Evolutionary conservation across 2,113 vertebrate species (phyloP), one percentile per base, ranked within the genome.

Genomic region (Sylvietta virens): DNA sequence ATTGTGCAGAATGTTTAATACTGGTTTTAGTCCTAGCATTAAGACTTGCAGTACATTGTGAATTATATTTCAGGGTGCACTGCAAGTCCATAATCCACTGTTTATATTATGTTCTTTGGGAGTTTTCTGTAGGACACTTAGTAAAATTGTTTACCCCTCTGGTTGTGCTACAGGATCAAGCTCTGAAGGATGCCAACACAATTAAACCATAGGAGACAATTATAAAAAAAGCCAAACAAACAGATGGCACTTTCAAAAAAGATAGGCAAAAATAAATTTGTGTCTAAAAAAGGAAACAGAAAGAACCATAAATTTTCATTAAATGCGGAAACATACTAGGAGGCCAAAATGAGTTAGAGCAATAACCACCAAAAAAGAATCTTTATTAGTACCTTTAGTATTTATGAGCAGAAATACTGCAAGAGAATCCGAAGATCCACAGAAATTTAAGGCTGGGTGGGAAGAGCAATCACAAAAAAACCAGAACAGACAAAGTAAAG

Each of bases 11-110:
- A 90, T 45, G 10, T 16, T 58, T 73, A 72, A 72, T 69, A 45
- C 18, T 61, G 15, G 20, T 88, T 93, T 95, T 87, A 78, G 31
- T 85, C 62, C 40, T 76, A 64, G 81, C n/a, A n/a, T 30, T 67
- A 61, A 87, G 70, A 61, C 8, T 79, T 64, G 35, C 37, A 89
- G 40, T 60, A 76, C 22, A 48, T 65, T 88, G 16, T 80, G 39
- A 80, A 50, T 77, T 61, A 86, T 80, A 90, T 90, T 53, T 21
- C 30, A 54, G 33, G 15, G 39, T 85, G 13, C 18, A 22, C 24
- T 40, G 15, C 28, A 82, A 76, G 27, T 51, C 66, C n/a, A 30
- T 37, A 72, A 64, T 67, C 50, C 5, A 21, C 7, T 70, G 12
- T 77, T 82, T 76, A 57, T 12, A 19, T 85, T 54, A 42, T 39